A percentile compares a stretch with the other conserved stretches of the same genome.
phyloP scores from a whole-genome alignment of 2,888 invertebrate species.

The Athalia rosae region DNA sequence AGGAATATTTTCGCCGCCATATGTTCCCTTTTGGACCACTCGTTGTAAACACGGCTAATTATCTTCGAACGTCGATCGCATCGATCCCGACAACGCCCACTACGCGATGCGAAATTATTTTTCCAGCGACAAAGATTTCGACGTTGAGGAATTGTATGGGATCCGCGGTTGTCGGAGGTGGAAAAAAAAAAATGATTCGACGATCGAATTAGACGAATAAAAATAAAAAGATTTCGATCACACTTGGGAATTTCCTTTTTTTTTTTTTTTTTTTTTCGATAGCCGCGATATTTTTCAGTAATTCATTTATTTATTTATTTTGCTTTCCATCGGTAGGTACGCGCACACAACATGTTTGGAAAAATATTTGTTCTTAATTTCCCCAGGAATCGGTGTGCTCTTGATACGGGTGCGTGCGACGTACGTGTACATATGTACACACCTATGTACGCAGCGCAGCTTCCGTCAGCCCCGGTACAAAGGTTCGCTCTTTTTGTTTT shows the following conservation, averaged over 20 bases:
- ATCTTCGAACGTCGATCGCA: conserved; percentile 18
- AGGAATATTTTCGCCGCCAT: conserved; percentile 59
- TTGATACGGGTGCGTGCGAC: too few species aligned
- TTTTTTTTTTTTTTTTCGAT: conserved; percentile 12
- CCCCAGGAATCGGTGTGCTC: background rate
- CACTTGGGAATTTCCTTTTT: conserved; percentile 16
- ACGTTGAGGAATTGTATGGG: background rate
- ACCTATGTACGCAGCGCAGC: background rate
- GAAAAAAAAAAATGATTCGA: background rate
- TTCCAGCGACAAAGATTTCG: too few species aligned
- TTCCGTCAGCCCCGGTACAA: background rate
- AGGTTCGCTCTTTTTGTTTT: background rate
- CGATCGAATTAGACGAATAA: background rate
- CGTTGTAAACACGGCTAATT: conserved; percentile 37
- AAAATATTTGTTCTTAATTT: conserved; percentile 44
- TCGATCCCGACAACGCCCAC: too few species aligned
- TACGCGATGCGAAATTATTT: too few species aligned
- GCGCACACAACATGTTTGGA: background rate
- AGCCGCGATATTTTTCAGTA: conserved; percentile 2
- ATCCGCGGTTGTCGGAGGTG: background rate
- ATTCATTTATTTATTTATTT: background rate
- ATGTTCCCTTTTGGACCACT: conserved; percentile 53
- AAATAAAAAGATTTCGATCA: conserved; percentile 22
- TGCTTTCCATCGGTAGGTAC: too few species aligned
- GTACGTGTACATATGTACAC: too few species aligned